Evolutionary conservation across 2,797 vertebrate species (phyloP), one percentile per base, ranked within the genome.

Genomic region (Peromyscus attwateri): DNA sequence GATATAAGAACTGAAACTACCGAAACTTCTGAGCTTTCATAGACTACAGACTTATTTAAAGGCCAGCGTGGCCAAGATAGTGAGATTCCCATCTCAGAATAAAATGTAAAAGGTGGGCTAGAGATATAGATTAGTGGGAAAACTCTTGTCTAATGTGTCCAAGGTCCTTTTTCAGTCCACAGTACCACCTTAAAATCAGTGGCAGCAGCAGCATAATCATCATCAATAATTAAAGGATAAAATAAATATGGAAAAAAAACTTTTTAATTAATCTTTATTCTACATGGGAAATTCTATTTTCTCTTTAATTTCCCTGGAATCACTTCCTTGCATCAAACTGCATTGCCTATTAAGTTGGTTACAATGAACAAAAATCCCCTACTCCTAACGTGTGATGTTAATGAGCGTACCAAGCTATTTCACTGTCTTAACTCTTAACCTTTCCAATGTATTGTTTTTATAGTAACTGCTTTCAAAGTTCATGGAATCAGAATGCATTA

Each of bases 351-450:
- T 90, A 81, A 92, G 27, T 57, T 14, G 92, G 73, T 62, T 92
- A 94, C 73, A 93, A 95, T 89, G 96, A 97, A 87, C 4, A 96
- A 92, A 34, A 95, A 23, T 21, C n/a, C 1, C 29, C 14, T 19
- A 80, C 21, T 96, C 68, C 91, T 55, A 49, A 92, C 71, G 43
- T 92, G 76, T 62, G 21, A 85, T 64, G 46, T 76, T 96, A 82
- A 90, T 92, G 29, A 77, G 75, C 4, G 87, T 55, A 84, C 40
- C 3, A 90, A 55, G 34, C 34, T 94, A 82, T 87, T 87, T 84
- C 70, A 25, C 70, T 95, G 64, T 84, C 37, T 19, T 46, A 64
- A 84, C 27, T 73, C 60, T 75, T 93, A 89, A 66, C 40, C 0
- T 93, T 95, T 92, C 71, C 37, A 83, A 87, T 6, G 25, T 81